phyloP scores from a whole-genome alignment of 2,797 vertebrate species.

The Catamblyrhynchus diadema region DNA sequence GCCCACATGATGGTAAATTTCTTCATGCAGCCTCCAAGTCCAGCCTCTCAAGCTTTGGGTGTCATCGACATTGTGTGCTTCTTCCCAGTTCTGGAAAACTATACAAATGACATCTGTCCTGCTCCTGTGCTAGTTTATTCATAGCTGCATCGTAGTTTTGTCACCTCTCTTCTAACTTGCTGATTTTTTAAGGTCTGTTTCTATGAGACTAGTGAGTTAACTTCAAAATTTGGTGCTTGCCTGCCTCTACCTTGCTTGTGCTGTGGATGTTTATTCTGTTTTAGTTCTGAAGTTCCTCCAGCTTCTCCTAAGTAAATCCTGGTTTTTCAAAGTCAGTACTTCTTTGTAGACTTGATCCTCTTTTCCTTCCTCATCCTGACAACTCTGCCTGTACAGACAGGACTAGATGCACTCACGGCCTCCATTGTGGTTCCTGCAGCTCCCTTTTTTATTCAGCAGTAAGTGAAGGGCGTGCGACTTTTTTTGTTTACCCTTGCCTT shows the following conservation, averaged over 20 bases:
- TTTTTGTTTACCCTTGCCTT: not conserved
- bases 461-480: not conserved
- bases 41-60: not conserved
- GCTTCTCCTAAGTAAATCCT: not conserved
- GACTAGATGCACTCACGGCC: not conserved
- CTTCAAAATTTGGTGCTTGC: not conserved
- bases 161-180: not conserved
- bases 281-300: not conserved
- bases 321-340: not conserved
- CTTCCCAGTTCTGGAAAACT: not conserved
- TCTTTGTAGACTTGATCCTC: not conserved
- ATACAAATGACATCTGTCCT: not conserved
- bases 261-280: not conserved
- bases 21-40: not conserved
- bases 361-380: not conserved
- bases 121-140: not conserved
- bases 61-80: not conserved
- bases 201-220: not conserved
- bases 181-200: constrained; percentile 8
- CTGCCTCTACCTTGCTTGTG: not conserved
- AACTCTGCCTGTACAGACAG: not conserved
- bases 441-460: not conserved
- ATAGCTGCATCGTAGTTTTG: not conserved
- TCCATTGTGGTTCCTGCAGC: not conserved
- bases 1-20: not conserved